phyloP scores from a whole-genome alignment of 2,888 invertebrate genomes.

The Drosophila silvestris region DNA sequence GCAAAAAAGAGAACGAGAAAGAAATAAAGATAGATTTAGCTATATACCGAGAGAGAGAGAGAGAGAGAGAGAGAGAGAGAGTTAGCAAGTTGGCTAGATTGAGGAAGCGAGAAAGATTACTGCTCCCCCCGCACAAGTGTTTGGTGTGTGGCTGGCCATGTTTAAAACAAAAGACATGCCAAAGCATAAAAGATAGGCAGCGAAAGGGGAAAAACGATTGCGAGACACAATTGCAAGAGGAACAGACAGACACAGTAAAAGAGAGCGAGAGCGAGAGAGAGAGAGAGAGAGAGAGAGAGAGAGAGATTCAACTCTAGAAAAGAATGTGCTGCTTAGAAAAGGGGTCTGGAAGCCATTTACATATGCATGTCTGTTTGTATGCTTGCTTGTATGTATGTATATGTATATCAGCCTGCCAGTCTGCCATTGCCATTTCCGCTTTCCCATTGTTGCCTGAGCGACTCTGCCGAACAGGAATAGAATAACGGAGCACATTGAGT shows the following conservation, averaged over 20 bases:
- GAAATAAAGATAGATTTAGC: neutral
- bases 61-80: neutral
- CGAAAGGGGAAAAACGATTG: constrained; percentile 12
- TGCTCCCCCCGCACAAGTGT: constrained; percentile 29
- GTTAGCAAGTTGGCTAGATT: neutral
- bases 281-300: constrained; percentile 4
- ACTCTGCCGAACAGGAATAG: constrained; percentile 1
- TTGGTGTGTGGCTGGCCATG: constrained; percentile 50
- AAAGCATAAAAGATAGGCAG: constrained; percentile 16
- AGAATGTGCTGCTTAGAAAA: constrained; percentile 5
- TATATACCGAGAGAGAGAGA: neutral
- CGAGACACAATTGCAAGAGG: neutral
- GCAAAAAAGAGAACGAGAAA: neutral
- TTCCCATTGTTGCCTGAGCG: constrained; percentile 9
- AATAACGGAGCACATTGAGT: neutral
- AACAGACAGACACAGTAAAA: neutral
- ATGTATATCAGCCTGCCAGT: constrained; percentile 36
- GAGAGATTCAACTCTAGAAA: neutral
- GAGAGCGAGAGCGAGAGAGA: constrained; percentile 1
- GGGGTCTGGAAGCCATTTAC: constrained; percentile 41
- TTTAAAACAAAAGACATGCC: constrained; percentile 55
- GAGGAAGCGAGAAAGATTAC: constrained; percentile 8
- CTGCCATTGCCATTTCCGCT: constrained; percentile 56
- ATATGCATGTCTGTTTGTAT: neutral
- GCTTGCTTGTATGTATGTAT: constrained; percentile 25